Evolutionary conservation across 2,888 invertebrate species (phyloP).

Genomic region (Troides helena): DNA sequence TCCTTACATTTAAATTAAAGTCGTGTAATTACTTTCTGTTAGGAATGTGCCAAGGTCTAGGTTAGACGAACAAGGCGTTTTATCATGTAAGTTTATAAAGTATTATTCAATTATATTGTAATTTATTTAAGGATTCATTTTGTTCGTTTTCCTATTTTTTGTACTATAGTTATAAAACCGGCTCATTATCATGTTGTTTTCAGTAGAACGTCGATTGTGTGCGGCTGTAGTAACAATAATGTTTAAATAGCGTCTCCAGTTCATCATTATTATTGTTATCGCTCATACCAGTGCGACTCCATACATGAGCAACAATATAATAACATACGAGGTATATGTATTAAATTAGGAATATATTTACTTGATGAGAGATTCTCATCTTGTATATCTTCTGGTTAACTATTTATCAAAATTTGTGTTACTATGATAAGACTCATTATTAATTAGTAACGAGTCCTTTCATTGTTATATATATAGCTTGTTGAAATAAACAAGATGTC

Average conservation of each 20-base stretch:
- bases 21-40: not conserved
- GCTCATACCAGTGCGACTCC: not conserved
- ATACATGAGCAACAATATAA: not conserved
- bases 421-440: too few species aligned
- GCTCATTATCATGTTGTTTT: not conserved
- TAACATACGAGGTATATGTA: not conserved
- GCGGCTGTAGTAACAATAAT: not conserved
- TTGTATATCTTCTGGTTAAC: too few species aligned
- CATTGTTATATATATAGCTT: not conserved
- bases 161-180: not conserved
- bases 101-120: not conserved
- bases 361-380: too few species aligned
- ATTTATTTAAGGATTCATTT: not conserved
- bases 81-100: constrained; percentile 30
- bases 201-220: not conserved
- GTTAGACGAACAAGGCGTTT: constrained; percentile 26
- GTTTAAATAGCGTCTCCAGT: not conserved
- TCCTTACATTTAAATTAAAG: not conserved
- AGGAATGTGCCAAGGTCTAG: constrained; percentile 31
- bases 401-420: too few species aligned
- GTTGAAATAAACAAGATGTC: not conserved
- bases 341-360: too few species aligned
- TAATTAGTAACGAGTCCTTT: not conserved
- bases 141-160: not conserved
- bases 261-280: not conserved